Percentiles rank a stretch among this genome's conserved stretches.
Evolutionary conservation across 2,888 invertebrate species (phyloP).

Genomic region (Drosophila kokeensis): DNA sequence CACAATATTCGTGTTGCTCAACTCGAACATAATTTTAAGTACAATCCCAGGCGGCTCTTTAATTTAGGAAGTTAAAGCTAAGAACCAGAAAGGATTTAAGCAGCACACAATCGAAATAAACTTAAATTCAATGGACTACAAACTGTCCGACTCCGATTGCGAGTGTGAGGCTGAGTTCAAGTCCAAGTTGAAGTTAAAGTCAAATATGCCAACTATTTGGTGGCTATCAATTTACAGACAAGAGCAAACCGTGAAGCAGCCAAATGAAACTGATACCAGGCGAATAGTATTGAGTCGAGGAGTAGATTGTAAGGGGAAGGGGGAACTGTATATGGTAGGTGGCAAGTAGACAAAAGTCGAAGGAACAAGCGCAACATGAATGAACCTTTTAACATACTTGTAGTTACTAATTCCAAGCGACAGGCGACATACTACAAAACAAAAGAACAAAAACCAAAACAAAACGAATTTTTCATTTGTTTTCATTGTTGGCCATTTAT

Average conservation of each 20-base stretch:
- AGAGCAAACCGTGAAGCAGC: slow-evolving; percentile 78
- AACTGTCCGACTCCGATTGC: slow-evolving; percentile 37
- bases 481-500: slow-evolving; percentile 63
- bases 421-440: slow-evolving; percentile 68
- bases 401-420: slow-evolving; percentile 81
- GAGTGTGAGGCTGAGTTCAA: slow-evolving; percentile 12
- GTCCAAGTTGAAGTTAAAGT: slow-evolving; percentile 22
- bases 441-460: slow-evolving; percentile 44
- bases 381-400: slow-evolving; percentile 83
- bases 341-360: slow-evolving; percentile 75
- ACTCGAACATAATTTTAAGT: not conserved
- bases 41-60: not conserved
- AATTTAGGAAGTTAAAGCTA: not conserved
- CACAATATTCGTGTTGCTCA: not conserved
- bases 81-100: slow-evolving; percentile 1
- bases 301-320: slow-evolving; percentile 2
- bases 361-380: slow-evolving; percentile 77
- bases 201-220: slow-evolving; percentile 73
- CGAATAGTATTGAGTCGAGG: slow-evolving; percentile 28
- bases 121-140: slow-evolving; percentile 39
- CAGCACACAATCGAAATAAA: slow-evolving; percentile 21
- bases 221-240: slow-evolving; percentile 75
- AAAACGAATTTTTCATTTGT: slow-evolving; percentile 77
- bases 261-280: slow-evolving; percentile 79
- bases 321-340: slow-evolving; percentile 36